Base-by-base conservation (phyloP, 2,888 invertebrate species). In the Chrysolina oricalcia region DNA sequence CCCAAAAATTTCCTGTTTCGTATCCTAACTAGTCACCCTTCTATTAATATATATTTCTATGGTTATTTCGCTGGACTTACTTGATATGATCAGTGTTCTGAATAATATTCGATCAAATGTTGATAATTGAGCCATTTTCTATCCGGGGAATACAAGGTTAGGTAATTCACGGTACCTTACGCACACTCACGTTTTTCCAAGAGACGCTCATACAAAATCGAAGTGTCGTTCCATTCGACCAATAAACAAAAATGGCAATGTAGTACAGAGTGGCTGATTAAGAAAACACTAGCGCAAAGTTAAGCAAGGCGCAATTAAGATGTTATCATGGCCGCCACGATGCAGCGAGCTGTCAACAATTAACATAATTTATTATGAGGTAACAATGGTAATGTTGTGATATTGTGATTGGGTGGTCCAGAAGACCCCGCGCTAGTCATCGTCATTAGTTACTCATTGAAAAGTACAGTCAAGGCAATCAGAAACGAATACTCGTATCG, bases 321-420 rank as follows among this genome's bases (percentile, higher is more conserved):
- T 89, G 88, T 88, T 89, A 89, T 89, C 89, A 82, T 85, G 83
- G 83, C 83, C 83, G 85, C 87, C 85, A 85, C 88, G 88, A 87
- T 87, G 87, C 87, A 86, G 87, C 86, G 83, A 87, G 85, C 88
- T 88, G 89, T 89, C 88, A 87, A 88, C 89, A 89, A 89, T 89
- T 89, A 89, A 88, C 88, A 87, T 89, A 87, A 89, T 89, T 89
- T 89, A 89, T 89, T 88, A 88, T 87, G 86, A 87, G 86, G 85
- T 86, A 88, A 88, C 88, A 88, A 88, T 88, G 88, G 88, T 87
- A 87, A 87, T 88, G 87, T 88, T 87, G 87, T 88, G 87, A 88
- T 88, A 87, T 87, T 84, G 87, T 85, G 87, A 88, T 88, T 88
- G 89, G 89, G 88, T 89, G 89, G 88, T 89, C 89, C 83, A 77